Evolutionary conservation across 1,140 invertebrate species (phyloP), one percentile per base, ranked within the genome.

Genomic region (Drosophila grimshawi): DNA sequence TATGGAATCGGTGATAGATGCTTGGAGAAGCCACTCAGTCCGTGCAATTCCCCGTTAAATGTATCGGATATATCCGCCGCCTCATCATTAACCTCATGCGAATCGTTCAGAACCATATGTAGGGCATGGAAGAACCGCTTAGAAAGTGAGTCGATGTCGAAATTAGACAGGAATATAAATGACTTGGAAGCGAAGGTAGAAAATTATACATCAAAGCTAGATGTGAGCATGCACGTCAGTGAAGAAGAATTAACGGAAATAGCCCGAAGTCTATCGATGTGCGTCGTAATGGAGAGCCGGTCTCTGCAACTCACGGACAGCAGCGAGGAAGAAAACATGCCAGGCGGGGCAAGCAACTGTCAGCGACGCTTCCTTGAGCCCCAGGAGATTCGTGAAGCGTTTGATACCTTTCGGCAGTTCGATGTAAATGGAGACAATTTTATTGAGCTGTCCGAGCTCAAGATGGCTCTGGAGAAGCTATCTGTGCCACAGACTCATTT

Each of bases 401-500:
- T 66, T 27, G 7, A 46, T 0, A 27, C 11, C 0, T 86, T 86
- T 8, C 69, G 51, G 32, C 5, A 49, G 3, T 75, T 55, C 2
- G 83, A 88, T 33, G 37, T 19, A 0, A 69, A 86, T n/a, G 51
- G 8, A 2, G 80, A 88, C 29, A 68, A 65, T 2, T 70, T 64
- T 4, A 56, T 86, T 10, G 53, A 51, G 5, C 39, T 86, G 39
- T 0, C 29, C 3, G 61, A 80, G 11, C 43, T 86, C 2, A 86
- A 82, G 30, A 48, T 74, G 4, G 53, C 70, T 1, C 51, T 86
- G 19, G 82, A 86, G 19, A 73, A 70, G 32, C 57, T 88, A 27
- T 52, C 70, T 3, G 29, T 82, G 19, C 83, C 82, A 3, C 82
- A 86, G 11, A 86, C 82, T 2, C 82, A 86, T 49, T 29, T 88